Evolutionary conservation across 2,797 vertebrate genomes (phyloP), one percentile per base, ranked within the genome.

Genomic region (Myotis vivesi): DNA sequence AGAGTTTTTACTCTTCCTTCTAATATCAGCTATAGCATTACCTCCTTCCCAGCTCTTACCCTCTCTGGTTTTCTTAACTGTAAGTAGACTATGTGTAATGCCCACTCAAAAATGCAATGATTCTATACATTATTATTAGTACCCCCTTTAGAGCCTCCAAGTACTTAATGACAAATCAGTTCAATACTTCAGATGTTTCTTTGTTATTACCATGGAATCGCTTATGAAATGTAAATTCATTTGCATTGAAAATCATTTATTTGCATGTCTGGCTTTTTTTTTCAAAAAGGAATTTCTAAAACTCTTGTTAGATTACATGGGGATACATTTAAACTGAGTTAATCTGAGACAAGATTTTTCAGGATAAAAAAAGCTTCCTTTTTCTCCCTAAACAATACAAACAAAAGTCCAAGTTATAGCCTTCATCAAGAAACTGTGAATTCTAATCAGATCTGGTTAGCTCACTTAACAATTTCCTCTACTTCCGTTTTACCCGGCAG

Each of bases 161-260:
- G 75, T 30, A 75, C 19, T 75, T 92, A 38, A 30, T n/a, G 41
- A 94, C 46, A 81, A 69, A 73, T 84, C 57, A 95, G 66, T 77
- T 66, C 66, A 72, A 69, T 13, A 46, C 6, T 51, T 38, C 41
- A 87, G 33, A n/a, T 51, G 2, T 41, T 82, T 66, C 55, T 53
- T 90, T 88, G 68, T 59, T 33, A 94, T 84, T 94, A 84, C 59
- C 49, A 75, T 72, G 69, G 36, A 62, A 49, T 83, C 41, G 4
- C 55, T 90, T 87, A 66, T 20, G 44, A 76, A 94, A 69, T 57
- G 38, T 9, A 93, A 92, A 44, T 41, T 84, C 55, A 38, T 22
- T 59, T 88, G 41, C n/a, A 64, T 66, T 93, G 10, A 66, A 90
- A 92, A 62, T 90, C 53, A 92, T 62, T 89, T 87, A 82, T 88